Evolutionary conservation across 2,797 vertebrate species (phyloP).

Genomic region (Enoplosus armatus): DNA sequence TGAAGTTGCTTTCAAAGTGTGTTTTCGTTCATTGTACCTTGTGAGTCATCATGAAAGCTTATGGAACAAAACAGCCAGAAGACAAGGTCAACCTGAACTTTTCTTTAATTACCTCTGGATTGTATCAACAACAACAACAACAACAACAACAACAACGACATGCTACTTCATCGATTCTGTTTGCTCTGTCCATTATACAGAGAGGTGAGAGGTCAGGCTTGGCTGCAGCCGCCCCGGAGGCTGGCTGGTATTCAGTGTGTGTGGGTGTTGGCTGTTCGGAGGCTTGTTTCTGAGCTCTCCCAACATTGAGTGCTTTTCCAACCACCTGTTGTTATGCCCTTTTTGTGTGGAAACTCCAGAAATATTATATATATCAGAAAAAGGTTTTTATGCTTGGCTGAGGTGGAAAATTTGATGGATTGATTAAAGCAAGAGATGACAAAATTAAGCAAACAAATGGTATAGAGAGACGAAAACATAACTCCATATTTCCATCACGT

Average conservation of each 20-base stretch:
- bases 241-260: background rate
- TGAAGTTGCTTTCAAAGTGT: background rate
- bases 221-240: background rate
- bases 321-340: background rate
- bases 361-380: too few species aligned
- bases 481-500: too few species aligned
- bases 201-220: constrained; percentile 17
- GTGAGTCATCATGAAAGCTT: constrained; percentile 32
- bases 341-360: background rate
- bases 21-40: background rate
- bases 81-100: constrained; percentile 25
- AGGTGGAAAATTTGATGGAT: too few species aligned
- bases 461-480: too few species aligned
- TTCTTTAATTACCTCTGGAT: constrained; percentile 16
- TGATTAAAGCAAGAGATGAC: too few species aligned
- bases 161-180: background rate
- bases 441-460: too few species aligned
- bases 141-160: constrained; percentile 7
- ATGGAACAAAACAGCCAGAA: constrained; percentile 4
- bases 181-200: constrained; percentile 6
- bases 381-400: too few species aligned
- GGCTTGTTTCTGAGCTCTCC: background rate
- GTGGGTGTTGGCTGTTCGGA: background rate
- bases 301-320: background rate
- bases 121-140: background rate